Evolutionary conservation across 2,113 vertebrate species (phyloP).

Genomic region (Pseudorectes ferrugineus): DNA sequence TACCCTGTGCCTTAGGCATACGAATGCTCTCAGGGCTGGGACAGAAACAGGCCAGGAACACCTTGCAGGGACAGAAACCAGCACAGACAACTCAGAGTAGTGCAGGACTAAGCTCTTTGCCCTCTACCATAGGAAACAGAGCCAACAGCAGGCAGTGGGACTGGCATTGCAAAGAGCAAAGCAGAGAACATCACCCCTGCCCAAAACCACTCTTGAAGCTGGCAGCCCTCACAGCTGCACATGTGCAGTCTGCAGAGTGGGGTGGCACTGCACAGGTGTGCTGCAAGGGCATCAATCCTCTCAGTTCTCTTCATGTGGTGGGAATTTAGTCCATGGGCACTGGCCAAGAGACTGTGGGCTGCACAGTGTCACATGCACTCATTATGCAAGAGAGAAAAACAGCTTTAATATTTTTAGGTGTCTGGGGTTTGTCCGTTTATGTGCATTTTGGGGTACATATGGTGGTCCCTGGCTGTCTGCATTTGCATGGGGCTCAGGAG

Average conservation of each 20-base stretch:
- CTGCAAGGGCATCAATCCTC: background rate
- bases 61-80: background rate
- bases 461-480: background rate
- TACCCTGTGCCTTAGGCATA: background rate
- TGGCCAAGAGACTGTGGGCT: background rate
- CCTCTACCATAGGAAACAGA: background rate
- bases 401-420: background rate
- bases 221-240: background rate
- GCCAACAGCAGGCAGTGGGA: background rate
- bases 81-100: background rate
- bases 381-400: background rate
- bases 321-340: background rate
- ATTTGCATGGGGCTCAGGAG: background rate
- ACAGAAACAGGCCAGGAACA: background rate
- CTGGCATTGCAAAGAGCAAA: background rate
- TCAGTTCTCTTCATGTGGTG: background rate
- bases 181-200: background rate
- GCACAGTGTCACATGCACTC: fast-evolving
- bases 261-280: background rate
- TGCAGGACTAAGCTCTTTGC: background rate
- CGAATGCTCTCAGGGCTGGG: background rate
- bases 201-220: background rate
- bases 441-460: background rate
- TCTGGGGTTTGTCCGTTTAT: background rate
- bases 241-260: fast-evolving